A percentile compares a stretch with the other conserved stretches of the same genome.
These are phyloP conservation scores for Zootermopsis nevadensis DNA, from an alignment of 2,888 invertebrate species.

Conservation along the genomic window DNA sequence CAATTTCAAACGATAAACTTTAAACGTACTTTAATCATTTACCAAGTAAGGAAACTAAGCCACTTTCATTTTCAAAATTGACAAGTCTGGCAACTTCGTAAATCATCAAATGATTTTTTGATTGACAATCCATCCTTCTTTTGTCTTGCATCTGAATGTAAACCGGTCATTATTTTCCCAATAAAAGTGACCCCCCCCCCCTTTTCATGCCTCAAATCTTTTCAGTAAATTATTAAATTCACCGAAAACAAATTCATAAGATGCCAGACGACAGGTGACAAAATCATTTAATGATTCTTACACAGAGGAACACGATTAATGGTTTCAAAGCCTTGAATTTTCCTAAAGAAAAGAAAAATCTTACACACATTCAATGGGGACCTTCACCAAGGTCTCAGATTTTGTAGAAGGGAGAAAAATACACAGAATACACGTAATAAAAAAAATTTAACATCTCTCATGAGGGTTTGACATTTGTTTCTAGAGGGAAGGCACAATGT, in stretches of 20 bases:
- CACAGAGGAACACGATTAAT: background rate
- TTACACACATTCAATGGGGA: background rate
- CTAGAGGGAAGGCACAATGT: constrained; percentile 39
- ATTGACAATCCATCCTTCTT: no score
- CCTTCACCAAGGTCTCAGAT: background rate
- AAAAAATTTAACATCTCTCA: background rate
- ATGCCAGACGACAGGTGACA: background rate
- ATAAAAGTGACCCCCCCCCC: no score
- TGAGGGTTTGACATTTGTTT: constrained; percentile 37
- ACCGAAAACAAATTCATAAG: no score
- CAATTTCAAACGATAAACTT: no score
- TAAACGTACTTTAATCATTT: no score
- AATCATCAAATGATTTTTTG: background rate
- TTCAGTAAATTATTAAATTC: no score
- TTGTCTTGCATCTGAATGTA: no score
- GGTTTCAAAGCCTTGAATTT: background rate
- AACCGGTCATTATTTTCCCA: no score
- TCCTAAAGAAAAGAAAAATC: background rate
- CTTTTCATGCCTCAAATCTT: no score
- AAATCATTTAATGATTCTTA: background rate
- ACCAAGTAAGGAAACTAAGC: background rate
- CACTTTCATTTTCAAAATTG: background rate
- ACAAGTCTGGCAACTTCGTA: background rate
- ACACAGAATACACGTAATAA: background rate
- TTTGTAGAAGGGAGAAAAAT: constrained; percentile 25